phyloP scores from a whole-genome alignment of 1,140 invertebrate species.

The Catajapyx aquilonaris region DNA sequence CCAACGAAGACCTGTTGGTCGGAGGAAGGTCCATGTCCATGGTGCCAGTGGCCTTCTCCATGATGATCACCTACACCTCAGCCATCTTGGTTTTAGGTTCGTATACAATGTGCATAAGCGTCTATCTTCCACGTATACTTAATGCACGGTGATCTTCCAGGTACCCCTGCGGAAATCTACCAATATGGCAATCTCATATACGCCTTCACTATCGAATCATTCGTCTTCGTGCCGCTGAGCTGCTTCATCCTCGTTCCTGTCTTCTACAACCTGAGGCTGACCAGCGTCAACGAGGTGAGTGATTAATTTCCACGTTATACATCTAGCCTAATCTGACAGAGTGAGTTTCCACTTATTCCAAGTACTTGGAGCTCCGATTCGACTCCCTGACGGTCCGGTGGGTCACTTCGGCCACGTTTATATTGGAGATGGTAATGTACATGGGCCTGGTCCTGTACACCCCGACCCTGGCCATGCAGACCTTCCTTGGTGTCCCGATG shows the following conservation, averaged over 20 bases:
- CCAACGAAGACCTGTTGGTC: conserved; percentile 10
- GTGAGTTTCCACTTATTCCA: not conserved
- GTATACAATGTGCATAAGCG: no score
- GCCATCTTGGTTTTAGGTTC: conserved; percentile 12
- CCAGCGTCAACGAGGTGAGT: conserved; percentile 12
- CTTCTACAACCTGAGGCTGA: conserved; percentile 12
- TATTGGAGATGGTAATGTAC: conserved; percentile 8
- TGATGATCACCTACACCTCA: conserved; percentile 10
- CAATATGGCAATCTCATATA: conserved; percentile 10
- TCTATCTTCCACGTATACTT: no score
- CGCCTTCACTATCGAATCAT: conserved; percentile 4
- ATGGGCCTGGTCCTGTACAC: conserved; percentile 9
- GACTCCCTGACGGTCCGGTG: conserved; percentile 9
- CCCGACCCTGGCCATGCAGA: conserved; percentile 1
- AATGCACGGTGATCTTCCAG: no score
- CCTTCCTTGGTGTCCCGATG: conserved; percentile 2
- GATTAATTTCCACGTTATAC: not conserved
- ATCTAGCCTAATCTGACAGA: not conserved
- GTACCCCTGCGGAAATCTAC: conserved; percentile 12
- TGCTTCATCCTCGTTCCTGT: conserved; percentile 9
- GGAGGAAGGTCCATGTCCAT: conserved; percentile 10
- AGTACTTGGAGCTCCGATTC: conserved; percentile 12
- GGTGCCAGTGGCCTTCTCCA: conserved; percentile 9
- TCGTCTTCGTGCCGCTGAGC: conserved; percentile 6
- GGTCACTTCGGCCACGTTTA: conserved; percentile 8